Evolutionary conservation across 2,113 vertebrate species (phyloP).

Genomic region (Probosciger aterrimus): DNA sequence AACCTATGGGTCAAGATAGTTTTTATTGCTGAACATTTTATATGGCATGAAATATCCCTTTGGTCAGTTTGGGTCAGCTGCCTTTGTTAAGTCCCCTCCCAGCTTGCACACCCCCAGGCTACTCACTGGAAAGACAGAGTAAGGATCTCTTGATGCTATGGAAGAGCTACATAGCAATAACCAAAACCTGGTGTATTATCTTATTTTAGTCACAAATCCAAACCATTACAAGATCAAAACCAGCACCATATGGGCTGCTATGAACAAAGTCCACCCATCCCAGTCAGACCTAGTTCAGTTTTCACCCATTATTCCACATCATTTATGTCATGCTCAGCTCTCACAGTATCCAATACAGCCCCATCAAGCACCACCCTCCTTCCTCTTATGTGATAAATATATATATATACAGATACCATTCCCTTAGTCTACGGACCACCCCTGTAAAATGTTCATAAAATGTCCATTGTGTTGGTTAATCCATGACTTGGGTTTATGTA

Average conservation of each 20-base stretch:
- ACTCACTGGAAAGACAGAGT: neutral
- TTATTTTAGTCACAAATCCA: neutral
- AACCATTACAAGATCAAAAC: neutral
- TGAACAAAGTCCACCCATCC: neutral
- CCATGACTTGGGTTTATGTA: neutral
- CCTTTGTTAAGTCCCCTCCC: neutral
- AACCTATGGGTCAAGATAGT: neutral
- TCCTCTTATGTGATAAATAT: neutral
- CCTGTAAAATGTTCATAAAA: neutral
- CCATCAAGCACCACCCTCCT: neutral
- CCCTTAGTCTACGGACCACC: neutral
- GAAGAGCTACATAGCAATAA: neutral
- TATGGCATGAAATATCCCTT: neutral
- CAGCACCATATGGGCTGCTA: accelerated
- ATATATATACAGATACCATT: neutral
- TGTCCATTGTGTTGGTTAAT: neutral
- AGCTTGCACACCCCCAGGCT: neutral
- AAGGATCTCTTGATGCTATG: neutral
- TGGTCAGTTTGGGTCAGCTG: neutral
- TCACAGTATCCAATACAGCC: neutral
- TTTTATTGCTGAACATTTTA: neutral
- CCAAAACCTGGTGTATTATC: neutral
- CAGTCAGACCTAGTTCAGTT: neutral
- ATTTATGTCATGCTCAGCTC: neutral
- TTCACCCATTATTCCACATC: neutral